These are phyloP conservation scores for Megalops cyprinoides DNA, from an alignment of 2,797 vertebrate species.

Conservation along the genomic window DNA sequence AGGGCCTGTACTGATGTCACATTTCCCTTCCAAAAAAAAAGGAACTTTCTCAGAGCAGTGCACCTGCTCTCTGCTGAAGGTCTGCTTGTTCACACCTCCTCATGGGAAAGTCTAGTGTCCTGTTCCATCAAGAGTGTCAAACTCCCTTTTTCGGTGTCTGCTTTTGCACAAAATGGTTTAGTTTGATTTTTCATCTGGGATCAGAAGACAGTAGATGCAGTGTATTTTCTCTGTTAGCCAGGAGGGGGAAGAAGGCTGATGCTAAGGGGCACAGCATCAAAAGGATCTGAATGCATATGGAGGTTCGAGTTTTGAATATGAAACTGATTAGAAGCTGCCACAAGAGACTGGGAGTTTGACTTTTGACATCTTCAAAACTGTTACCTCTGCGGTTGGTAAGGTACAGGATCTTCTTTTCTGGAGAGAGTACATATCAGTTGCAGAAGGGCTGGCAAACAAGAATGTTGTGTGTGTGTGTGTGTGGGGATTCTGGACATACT, in stretches of 20 bases:
- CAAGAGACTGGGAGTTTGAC: neutral
- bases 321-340: neutral
- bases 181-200: constrained; percentile 26
- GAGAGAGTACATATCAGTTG: neutral
- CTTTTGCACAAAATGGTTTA: constrained; percentile 12
- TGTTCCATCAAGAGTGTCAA: constrained; percentile 38
- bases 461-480: neutral
- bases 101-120: constrained; percentile 1
- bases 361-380: neutral
- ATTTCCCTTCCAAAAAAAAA: constrained; percentile 18
- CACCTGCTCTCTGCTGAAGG: neutral
- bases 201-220: neutral
- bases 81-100: neutral
- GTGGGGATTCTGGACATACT: neutral
- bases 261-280: constrained; percentile 32
- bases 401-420: neutral
- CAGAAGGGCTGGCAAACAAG: neutral
- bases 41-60: neutral
- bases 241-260: constrained; percentile 38
- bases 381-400: constrained; percentile 25
- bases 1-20: constrained; percentile 39
- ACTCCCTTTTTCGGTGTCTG: constrained; percentile 36
- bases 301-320: constrained; percentile 10
- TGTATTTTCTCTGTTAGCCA: constrained; percentile 1
- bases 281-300: constrained; percentile 18